Base-by-base conservation (phyloP, 2,888 invertebrate species). In the Cheilosia vulpina region DNA sequence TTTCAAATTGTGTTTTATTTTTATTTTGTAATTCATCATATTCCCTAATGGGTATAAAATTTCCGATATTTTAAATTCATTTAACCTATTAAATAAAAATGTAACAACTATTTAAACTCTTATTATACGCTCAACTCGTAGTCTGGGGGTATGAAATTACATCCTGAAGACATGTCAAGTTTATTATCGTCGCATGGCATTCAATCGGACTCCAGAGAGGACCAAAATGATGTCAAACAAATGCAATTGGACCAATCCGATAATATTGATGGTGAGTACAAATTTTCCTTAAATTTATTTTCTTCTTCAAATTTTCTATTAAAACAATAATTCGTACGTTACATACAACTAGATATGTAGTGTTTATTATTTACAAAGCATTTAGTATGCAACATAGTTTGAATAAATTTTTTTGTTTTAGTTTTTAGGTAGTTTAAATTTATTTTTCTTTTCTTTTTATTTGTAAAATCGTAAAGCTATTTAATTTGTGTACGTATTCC, bases 251-350 rank as follows among this genome's bases (percentile, higher is more conserved):
- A 96, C 92, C 94, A 95, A 90, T 94, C 95, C 87, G 96, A 96
- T 92, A 94, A 95, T 89, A 95, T 96, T 90, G 96, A 96, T 92
- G 96, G 96, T 96, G 93, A 95, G 96, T 93, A 88, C 87, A 72
- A 45, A n/a, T 57, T 71, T 63, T 53, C 47, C 21, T 65, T 69
- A 13, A 17, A 66, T 21, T 50, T 57, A n/a, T 27, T 38, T 62
- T 52, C 62, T 34, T 65, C 60, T 60, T 65, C 31, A 24, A 52
- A 47, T 55, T 45, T 71, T 58, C 13, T 50, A 69, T 58, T 47
- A 71, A 66, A 81, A 62, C 57, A 68, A 78, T 76, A 76, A 81
- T 76, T 53, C 53, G 72, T 75, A 76, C 31, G 9, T 27, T 27
- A 27, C 68, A 69, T 65, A 57, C 57, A 47, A 5, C 27, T 52